Base-by-base conservation (phyloP, 2,113 vertebrate species). In the Felis chaus region DNA sequence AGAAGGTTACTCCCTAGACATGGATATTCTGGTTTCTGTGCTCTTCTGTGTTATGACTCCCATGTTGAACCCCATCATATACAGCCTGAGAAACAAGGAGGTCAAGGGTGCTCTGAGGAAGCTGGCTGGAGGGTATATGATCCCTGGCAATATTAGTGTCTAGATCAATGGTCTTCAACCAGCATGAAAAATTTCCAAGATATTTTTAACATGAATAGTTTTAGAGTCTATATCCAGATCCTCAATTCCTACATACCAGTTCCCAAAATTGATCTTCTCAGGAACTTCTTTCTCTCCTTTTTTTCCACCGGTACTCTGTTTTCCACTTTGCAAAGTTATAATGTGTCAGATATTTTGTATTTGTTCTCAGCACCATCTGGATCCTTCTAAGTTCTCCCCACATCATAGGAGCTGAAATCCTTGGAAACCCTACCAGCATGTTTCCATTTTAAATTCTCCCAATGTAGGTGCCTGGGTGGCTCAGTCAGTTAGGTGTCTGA, bases 21-120 rank as follows among this genome's bases (percentile, higher is more conserved):
- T 71, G 50, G 96, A 97, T 68, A 97, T 97, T 16, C 13, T 94
- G 8, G 55, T 97, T 9, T 97, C 96, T 82, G 95, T 96, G 39
- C 66, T 96, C 50, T 97, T 96, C 48, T 96, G 36, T 5, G 45
- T 94, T 29, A 84, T 95, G 31, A 96, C 92, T 13, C 95, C 97
- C 7, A 50, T 93, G 96, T 8, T 97, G 41, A 98, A 97, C 41
- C 97, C 96, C 29, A 68, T 97, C 65, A 97, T 97, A 36, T 97
- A 97, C 10, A 93, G 95, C 48, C 91, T 96, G 92, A 95, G 86
- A 79, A 97, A 96, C 63, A 95, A 96, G 8, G 96, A 96, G 9
- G 79, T 97, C 23, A 95, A 94, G 25, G 33, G 68, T 39, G 82
- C 93, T 3, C 41, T 96, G 68, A 88, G 45, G 31, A 97, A 96